Evolutionary conservation across 2,113 vertebrate species (phyloP), one percentile per base, ranked within the genome.

Genomic region (Calidris pygmaea): DNA sequence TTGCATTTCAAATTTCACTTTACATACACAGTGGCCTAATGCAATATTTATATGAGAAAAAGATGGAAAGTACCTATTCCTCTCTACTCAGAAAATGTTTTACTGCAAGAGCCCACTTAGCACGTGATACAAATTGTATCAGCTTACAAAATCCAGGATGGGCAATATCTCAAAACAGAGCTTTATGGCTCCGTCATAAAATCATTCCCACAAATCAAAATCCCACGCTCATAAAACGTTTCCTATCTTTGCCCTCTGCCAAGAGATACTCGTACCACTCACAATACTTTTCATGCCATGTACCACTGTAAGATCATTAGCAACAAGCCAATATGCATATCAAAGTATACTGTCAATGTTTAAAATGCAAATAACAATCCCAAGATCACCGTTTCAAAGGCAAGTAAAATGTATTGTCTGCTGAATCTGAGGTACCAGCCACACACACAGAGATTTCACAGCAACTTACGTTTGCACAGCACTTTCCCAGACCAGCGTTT

Each of bases 401-500:
- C 43, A 72, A 89, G 2, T 10, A 41, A 45, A 76, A 52, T 45
- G 39, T 58, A 34, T 14, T 19, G 13, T 27, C 67, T 19, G n/a
- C 18, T 80, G 53, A 37, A 72, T 21, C 7, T 24, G 53, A 19
- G 63, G n/a, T 7, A 3, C 17, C 52, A 84, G 20, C 39, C 8
- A 2, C 47, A 24, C 2, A 6, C 21, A 5, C 21, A n/a, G 1
- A 43, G 6, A 68, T 26, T 68, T n/a, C n/a, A n/a, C 3, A 72
- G n/a, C 45, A 85, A 98, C 98, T 99, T 96, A 99, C 99, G 99
- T 97, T 99, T 98, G 97, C 99, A 99, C 84, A 98, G 97, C 87
- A 98, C 99, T 91, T 99, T 99, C 65, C 99, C 98, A 32, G 99
- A 99, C 99, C 99, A 99, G 93, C 98, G 98, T 95, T 99, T 99